These are phyloP conservation scores for Schizothorax lantsangensis DNA, from an alignment of 2,797 vertebrate species.

Conservation along the genomic window DNA sequence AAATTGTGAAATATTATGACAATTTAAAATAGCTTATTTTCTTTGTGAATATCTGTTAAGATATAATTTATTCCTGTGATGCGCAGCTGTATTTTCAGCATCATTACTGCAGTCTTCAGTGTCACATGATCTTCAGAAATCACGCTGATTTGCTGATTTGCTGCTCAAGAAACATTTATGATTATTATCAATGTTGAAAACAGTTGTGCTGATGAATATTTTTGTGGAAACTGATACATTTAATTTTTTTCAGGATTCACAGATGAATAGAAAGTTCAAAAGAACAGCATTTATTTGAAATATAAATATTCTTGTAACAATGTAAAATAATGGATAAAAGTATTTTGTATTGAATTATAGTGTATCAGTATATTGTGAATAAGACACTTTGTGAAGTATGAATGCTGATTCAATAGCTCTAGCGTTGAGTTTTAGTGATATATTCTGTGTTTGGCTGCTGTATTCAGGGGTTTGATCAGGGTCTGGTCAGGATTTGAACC, in stretches of 20 bases:
- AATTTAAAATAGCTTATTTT: background rate
- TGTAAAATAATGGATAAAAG: no score
- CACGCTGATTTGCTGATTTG: background rate
- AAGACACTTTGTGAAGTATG: background rate
- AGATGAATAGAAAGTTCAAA: background rate
- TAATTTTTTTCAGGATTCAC: background rate
- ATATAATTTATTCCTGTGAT: background rate
- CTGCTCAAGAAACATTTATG: background rate
- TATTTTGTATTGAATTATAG: background rate
- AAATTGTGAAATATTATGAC: background rate
- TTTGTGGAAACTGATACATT: background rate
- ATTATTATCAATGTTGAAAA: background rate
- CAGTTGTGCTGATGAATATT: background rate
- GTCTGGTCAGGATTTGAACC: conserved; percentile 17
- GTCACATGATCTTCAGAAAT: background rate
- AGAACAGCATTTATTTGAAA: background rate
- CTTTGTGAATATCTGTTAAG: background rate
- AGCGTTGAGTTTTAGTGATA: background rate
- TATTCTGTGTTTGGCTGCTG: background rate
- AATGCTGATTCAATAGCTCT: background rate
- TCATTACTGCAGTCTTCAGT: background rate
- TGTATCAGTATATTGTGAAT: no score
- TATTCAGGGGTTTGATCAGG: background rate
- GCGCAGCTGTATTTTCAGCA: background rate
- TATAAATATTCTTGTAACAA: background rate